Percentiles rank a stretch among this genome's conserved stretches.
These are phyloP conservation scores for Spinus pinus DNA, from an alignment of 2,797 vertebrate genomes.

Conservation along the genomic window DNA sequence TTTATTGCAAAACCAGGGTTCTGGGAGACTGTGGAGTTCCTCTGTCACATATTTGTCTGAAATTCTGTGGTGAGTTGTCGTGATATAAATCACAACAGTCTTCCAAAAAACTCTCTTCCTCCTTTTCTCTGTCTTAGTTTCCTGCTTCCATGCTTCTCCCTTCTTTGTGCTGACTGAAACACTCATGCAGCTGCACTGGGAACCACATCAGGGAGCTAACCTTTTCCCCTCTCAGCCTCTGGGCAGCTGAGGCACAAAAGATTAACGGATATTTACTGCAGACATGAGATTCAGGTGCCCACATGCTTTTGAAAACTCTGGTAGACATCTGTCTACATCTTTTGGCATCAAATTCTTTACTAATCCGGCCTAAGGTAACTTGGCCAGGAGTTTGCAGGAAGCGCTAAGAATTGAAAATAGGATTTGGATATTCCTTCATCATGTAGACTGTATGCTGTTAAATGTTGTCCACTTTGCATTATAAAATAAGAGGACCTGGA, in stretches of 20 bases:
- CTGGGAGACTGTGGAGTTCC: not conserved
- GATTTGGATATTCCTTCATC: not conserved
- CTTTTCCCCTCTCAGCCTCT: not conserved
- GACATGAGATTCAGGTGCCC: not conserved
- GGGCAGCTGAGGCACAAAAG: not conserved
- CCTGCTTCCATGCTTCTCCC: not conserved
- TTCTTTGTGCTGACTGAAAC: not conserved
- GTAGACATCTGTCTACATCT: slow-evolving; percentile 17
- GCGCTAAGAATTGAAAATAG: not conserved
- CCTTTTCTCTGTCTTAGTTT: not conserved
- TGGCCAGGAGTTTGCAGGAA: not conserved
- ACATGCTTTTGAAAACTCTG: not conserved
- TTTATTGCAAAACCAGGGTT: not conserved
- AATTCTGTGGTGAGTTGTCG: not conserved
- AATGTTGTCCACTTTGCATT: not conserved
- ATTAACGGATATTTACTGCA: not conserved
- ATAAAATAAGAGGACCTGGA: not conserved
- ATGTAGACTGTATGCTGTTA: not conserved
- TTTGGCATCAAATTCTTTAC: not conserved
- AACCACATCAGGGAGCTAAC: not conserved
- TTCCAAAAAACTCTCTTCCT: not conserved
- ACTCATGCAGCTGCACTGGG: not conserved
- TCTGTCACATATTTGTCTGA: not conserved
- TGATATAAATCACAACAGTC: not conserved
- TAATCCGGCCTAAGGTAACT: not conserved